phyloP scores from a whole-genome alignment of 92 coral and sea anemone genomes.

The Epizoanthus fatuus region DNA sequence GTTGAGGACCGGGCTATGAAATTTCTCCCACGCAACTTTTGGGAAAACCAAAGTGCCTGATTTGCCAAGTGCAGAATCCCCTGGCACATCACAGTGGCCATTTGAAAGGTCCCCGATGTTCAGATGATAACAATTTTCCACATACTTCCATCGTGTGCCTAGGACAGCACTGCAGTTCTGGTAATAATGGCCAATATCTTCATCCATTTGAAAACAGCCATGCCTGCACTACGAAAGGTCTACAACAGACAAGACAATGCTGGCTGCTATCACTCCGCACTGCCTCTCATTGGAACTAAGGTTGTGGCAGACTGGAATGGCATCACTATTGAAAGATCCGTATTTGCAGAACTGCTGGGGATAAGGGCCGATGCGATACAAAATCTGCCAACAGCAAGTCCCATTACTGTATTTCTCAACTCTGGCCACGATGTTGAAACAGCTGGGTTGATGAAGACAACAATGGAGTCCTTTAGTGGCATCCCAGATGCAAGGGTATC shows the following conservation, averaged over 20 bases:
- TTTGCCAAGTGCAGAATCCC: slow-evolving; percentile 17
- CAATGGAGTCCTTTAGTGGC: not conserved
- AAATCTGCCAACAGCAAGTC: slow-evolving; percentile 11
- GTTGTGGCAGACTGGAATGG: not conserved
- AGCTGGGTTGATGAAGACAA: slow-evolving; percentile 9
- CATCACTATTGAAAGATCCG: not conserved
- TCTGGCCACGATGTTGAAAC: slow-evolving; percentile 14
- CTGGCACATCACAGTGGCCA: slow-evolving; percentile 47
- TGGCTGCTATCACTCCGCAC: slow-evolving; percentile 24
- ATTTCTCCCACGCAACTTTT: not conserved
- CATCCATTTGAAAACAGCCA: slow-evolving; percentile 4
- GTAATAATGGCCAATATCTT: slow-evolving; percentile 2
- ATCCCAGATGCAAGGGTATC: slow-evolving; percentile 14
- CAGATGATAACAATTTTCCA: not conserved
- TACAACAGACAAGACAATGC: slow-evolving; percentile 8
- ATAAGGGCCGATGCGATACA: slow-evolving; percentile 7
- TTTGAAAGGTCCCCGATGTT: not conserved
- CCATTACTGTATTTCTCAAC: not conserved
- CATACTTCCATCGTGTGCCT: not conserved
- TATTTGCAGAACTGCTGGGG: slow-evolving; percentile 22
- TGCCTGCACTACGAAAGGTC: not conserved
- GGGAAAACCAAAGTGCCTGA: slow-evolving; percentile 1
- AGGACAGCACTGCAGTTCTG: slow-evolving; percentile 12
- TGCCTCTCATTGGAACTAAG: not conserved
- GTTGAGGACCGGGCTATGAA: not conserved